A percentile compares a stretch with the other conserved stretches of the same genome.
Conservation (phyloP, 2,888 invertebrate genomes). For the Siphonodentalium dalli region DNA sequence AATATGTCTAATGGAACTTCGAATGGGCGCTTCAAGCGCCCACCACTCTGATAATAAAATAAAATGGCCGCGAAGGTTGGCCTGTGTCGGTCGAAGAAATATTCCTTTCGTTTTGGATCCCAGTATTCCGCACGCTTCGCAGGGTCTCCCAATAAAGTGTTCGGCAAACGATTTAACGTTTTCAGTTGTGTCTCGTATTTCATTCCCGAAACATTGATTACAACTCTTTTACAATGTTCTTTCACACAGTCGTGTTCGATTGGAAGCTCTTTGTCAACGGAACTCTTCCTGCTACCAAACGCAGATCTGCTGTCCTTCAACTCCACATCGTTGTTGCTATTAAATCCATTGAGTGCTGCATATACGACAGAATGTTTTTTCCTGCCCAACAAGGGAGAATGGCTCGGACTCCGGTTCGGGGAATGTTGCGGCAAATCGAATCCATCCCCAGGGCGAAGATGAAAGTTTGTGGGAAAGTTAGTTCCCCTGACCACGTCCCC, state of each 20-base stretch:
- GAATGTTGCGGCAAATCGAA: too few species aligned
- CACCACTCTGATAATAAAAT: conserved; percentile 65
- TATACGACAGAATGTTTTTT: too few species aligned
- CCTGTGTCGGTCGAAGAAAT: conserved; percentile 62
- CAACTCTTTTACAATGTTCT: conserved; percentile 47
- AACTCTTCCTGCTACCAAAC: too few species aligned
- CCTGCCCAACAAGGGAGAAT: too few species aligned
- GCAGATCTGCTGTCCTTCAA: too few species aligned
- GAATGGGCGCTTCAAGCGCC: conserved; percentile 65
- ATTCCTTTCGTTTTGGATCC: conserved; percentile 54
- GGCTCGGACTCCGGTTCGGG: too few species aligned
- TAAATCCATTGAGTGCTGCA: too few species aligned
- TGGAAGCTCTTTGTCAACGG: too few species aligned
- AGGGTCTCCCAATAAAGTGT: conserved; percentile 59
- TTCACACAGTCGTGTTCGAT: conserved; percentile 42
- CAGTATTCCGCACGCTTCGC: conserved; percentile 52
- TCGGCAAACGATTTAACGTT: conserved; percentile 59
- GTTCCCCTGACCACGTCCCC: too few species aligned
- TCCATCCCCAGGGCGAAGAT: too few species aligned
- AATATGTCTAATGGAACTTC: conserved; percentile 67
- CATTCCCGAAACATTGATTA: conserved; percentile 59
- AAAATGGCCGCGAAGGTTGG: conserved; percentile 61
- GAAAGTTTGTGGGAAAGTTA: too few species aligned
- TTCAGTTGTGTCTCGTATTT: conserved; percentile 62
- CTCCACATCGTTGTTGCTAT: too few species aligned